Base-by-base conservation (phyloP, 2,797 vertebrate species). In the Varecia variegata region DNA sequence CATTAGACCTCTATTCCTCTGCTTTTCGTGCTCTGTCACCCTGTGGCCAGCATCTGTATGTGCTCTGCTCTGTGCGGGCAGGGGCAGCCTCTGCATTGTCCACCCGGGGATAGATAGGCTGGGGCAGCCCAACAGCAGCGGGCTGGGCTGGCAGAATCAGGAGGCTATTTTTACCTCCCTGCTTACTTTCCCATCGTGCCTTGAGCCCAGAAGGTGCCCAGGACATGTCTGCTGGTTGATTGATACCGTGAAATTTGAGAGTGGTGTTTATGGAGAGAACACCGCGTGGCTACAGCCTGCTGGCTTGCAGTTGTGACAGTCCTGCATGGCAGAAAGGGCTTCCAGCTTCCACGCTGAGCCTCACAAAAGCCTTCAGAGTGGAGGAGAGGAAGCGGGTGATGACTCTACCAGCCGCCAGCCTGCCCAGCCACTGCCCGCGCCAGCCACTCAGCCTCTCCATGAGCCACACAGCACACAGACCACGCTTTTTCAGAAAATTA, bases 401-500 rank as follows among this genome's bases (percentile, higher is more conserved):
- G 93, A 94, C 27, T 91, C 80, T 65, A 21, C 77, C 95, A 77
- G 65, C 96, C 0, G 14, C 92, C 58, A 84, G 88, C 68, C 94
- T 84, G 89, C 93, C 62, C 35, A 7, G 88, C 54, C 11, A 0
- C 50, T 32, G 67, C 81, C 73, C 43, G 71, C 3, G 47, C 94
- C 86, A 74, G 85, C 93, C 82, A 30, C 88, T 73, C 67, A 38
- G 74, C 79, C 94, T 91, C 90, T 54, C 88, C 47, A 11, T 17
- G 68, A 92, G 65, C 84, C 47, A 8, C 21, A 13, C 35, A 3
- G 93, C 90, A 86, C 56, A 88, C 30, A 40, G 52, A 92, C 90
- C n/a, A 13, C 6, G 30, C 94, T 96, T 97, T 95, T 96, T 96
- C 96, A 94, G 92, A 97, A 95, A 96, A 97, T 95, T 95, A 97